Conservation (phyloP, 2,113 vertebrate genomes). For the Dasyprocta punctata region DNA sequence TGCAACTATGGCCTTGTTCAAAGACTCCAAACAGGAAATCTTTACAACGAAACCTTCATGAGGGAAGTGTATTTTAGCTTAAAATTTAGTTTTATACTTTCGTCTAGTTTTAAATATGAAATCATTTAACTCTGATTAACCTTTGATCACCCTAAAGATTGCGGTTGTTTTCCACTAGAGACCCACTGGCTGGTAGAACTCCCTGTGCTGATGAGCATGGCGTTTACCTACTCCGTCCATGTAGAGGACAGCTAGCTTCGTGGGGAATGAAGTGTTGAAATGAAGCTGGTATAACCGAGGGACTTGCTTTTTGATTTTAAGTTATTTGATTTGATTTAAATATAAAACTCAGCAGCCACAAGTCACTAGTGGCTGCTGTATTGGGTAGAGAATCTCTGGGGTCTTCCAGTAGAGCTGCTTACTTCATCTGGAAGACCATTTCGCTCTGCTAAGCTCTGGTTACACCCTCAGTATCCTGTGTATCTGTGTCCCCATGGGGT, state of each 20-base stretch:
- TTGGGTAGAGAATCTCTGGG: not conserved
- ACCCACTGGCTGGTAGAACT: not conserved
- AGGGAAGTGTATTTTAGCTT: not conserved
- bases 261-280: not conserved
- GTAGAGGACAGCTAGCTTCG: not conserved
- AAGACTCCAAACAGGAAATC: not conserved
- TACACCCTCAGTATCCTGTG: not conserved
- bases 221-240: not conserved
- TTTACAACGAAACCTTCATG: not conserved
- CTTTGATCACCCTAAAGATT: not conserved
- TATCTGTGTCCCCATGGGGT: not conserved
- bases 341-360: not conserved
- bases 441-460: not conserved
- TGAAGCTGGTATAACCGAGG: not conserved
- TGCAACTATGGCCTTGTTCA: not conserved
- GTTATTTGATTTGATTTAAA: not conserved
- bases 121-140: not conserved
- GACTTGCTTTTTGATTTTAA: not conserved
- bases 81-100: constrained; percentile 23
- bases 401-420: not conserved
- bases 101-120: constrained; percentile 36
- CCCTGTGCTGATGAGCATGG: not conserved
- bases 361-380: not conserved
- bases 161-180: not conserved
- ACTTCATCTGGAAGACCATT: not conserved